Base-by-base conservation (phyloP, 2,113 vertebrate species). In the Speoplatyrhinus poulsoni region DNA sequence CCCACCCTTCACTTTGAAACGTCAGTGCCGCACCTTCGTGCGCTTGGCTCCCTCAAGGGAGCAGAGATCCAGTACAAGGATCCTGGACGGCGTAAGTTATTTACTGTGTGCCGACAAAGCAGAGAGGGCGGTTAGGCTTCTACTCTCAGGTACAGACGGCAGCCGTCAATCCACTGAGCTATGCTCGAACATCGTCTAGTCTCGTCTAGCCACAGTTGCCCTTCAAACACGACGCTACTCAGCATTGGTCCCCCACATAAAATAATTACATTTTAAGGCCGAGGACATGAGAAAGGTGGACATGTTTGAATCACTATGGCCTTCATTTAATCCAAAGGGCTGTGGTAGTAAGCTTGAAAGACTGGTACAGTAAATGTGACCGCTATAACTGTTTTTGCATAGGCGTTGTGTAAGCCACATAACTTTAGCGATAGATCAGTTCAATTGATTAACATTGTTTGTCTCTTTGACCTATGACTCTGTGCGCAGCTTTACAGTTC, bases 321-420 rank as follows among this genome's bases (percentile, higher is more conserved):
- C 85, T 84, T 85, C 74, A 62, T 60, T 72, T 81, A 89, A 85
- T 70, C 74, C 48, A 65, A 77, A 69, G 64, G 49, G 32, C 60
- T 50, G 16, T 7, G n/a, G 56, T 49, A 33, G 32, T 13, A 58
- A 13, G 46, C 48, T 12, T 65, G 53, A 17, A 64, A 53, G 69
- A 65, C 15, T 12, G 8, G 10, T 49, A 76, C 60, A 19, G 66
- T 47, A 62, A 76, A 67, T 53, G 62, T 41, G 61, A 41, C 32
- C 15, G 57, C 60, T 46, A 15, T 15, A 26, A 67, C 46, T 58
- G 54, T 62, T 12, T 65, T 19, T 41, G 49, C 54, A 19, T 32
- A n/a, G 11, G 64, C 53, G 46, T 15, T 16, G 13, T 36, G 57
- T 76, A 55, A 48, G 64, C 56, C 56, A 57, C 13, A 26, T 9